Conservation (phyloP, 2,888 invertebrate species). For the Furcula furcula region DNA sequence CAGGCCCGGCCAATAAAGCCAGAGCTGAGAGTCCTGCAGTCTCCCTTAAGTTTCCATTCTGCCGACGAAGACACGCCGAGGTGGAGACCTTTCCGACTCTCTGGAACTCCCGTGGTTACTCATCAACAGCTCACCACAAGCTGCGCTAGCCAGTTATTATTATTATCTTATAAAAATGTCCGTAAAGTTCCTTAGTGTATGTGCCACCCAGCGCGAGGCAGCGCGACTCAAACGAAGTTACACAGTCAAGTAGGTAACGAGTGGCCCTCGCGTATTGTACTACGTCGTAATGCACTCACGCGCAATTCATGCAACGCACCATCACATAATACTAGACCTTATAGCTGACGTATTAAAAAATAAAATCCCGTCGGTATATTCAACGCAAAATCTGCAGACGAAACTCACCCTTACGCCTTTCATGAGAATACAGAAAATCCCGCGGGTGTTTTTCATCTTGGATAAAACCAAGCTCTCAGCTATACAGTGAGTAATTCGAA, state of each 20-base stretch:
- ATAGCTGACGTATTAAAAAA: too few species aligned
- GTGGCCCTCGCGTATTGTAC: constrained; percentile 66
- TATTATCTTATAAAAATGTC: constrained; percentile 20
- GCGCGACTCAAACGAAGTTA: constrained; percentile 75
- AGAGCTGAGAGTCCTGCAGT: too few species aligned
- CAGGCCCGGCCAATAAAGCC: too few species aligned
- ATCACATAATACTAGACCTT: constrained; percentile 16
- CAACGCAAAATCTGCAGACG: constrained; percentile 8
- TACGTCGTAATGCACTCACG: constrained; percentile 46
- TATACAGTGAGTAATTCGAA: constrained; percentile 31
- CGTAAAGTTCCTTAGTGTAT: constrained; percentile 32
- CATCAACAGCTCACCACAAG: too few species aligned
- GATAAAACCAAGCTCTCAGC: constrained; percentile 11
- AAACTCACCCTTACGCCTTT: constrained; percentile 8
- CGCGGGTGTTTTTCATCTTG: constrained; percentile 8
- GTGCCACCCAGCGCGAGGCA: constrained; percentile 30
- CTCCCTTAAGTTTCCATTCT: too few species aligned
- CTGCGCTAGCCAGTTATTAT: too few species aligned
- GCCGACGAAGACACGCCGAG: too few species aligned
- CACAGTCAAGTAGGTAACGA: constrained; percentile 80
- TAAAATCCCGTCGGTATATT: too few species aligned
- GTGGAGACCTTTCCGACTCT: too few species aligned
- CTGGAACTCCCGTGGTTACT: too few species aligned
- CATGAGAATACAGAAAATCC: constrained; percentile 11
- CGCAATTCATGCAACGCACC: constrained; percentile 31